Conservation (phyloP, 2,888 invertebrate species). For the Endomychus coccineus region DNA sequence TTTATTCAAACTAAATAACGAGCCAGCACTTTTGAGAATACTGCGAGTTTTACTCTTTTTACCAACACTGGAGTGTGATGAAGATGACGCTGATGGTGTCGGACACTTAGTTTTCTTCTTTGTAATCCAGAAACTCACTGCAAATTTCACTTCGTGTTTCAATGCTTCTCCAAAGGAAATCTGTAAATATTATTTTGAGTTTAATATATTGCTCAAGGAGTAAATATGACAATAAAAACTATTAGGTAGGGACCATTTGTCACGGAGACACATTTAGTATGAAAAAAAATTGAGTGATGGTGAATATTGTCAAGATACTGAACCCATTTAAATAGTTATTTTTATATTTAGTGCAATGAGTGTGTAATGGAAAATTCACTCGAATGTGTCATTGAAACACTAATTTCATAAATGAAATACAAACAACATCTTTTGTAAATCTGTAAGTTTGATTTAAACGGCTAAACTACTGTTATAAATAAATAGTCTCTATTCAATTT, state of each 20-base stretch:
- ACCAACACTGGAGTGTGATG: constrained; percentile 27
- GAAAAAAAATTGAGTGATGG: background rate
- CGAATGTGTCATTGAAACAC: too few relatives aligned
- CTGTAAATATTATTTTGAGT: constrained; percentile 44
- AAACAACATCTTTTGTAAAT: too few relatives aligned
- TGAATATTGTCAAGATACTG: too few relatives aligned
- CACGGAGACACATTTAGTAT: too few relatives aligned
- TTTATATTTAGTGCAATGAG: too few relatives aligned
- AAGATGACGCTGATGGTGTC: constrained; percentile 7
- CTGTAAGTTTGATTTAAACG: too few relatives aligned
- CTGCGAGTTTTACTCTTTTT: constrained; percentile 25
- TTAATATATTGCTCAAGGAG: background rate
- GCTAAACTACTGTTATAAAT: too few relatives aligned
- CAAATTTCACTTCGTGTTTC: constrained; percentile 61
- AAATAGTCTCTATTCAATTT: too few relatives aligned
- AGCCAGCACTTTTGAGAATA: constrained; percentile 29
- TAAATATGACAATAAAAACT: background rate
- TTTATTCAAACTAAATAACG: constrained; percentile 32
- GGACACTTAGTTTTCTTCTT: constrained; percentile 14
- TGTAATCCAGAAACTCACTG: constrained; percentile 57
- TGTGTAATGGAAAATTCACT: too few relatives aligned
- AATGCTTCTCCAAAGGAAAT: constrained; percentile 62
- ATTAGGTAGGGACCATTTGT: background rate
- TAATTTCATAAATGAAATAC: too few relatives aligned
- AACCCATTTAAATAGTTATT: constrained; percentile 4